phyloP scores from a whole-genome alignment of 1,140 invertebrate species.

The Pogonomyrmex barbatus region DNA sequence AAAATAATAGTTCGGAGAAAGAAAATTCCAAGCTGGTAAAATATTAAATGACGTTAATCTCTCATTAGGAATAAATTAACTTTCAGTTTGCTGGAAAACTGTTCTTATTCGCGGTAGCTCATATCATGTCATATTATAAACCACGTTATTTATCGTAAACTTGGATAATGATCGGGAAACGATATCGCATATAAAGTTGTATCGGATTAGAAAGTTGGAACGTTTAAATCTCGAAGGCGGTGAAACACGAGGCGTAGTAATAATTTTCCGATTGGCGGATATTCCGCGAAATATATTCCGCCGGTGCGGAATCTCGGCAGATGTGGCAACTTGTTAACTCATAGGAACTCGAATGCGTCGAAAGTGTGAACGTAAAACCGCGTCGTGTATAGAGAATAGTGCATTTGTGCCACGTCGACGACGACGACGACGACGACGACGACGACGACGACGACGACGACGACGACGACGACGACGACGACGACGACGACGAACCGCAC shows the following conservation, averaged over 20 bases:
- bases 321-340: conserved; percentile 65
- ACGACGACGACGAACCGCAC: neutral
- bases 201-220: conserved; percentile 18
- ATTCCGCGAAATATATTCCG: conserved; percentile 45
- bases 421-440: neutral
- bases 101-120: neutral
- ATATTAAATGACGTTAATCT: neutral
- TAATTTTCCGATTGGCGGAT: conserved; percentile 36
- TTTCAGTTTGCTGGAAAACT: neutral
- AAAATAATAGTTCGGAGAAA: neutral
- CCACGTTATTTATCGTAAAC: conserved; percentile 7
- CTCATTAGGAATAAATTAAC: neutral
- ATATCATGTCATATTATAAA: neutral
- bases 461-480: neutral
- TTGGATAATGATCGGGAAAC: neutral
- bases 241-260: neutral
- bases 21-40: neutral
- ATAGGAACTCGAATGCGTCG: conserved; percentile 59
- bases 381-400: neutral
- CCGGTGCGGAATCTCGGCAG: conserved; percentile 52
- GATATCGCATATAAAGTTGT: neutral
- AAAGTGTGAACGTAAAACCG: conserved; percentile 59
- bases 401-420: neutral
- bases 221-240: conserved; percentile 1
- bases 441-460: neutral